Base-by-base conservation (phyloP, 2,797 vertebrate genomes). In the Schizopygopsis malacanthus region DNA sequence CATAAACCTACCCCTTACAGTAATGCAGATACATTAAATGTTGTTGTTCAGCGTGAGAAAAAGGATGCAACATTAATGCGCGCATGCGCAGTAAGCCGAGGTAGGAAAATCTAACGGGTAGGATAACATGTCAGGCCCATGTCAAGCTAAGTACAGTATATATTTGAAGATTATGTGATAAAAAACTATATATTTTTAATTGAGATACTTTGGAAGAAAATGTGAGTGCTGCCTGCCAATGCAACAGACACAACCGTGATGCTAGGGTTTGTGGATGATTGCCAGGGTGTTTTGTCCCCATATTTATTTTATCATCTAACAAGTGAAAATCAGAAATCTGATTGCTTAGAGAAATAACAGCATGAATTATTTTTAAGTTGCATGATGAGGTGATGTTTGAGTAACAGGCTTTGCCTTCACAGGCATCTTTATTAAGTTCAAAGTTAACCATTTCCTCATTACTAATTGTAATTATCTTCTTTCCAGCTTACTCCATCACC, bases 401-500 rank as follows among this genome's bases (percentile, higher is more conserved):
- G 5, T 71, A 43, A 71, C 5, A 43, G 39, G 5, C 22, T 43
- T 71, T 73, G 71, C 15, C 8, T 76, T 52, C 16, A 20, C 11
- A 77, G 8, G 50, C 18, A 41, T 41, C 11, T n/a, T 18, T 59
- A 25, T 33, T 39, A 80, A 50, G 13, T 52, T 33, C 20, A 52
- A 37, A 41, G 11, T 15, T 69, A 61, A 69, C 28, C 45, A 59
- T 11, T 15, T 54, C 43, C 7, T 70, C 20, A 39, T 71, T 71
- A 3, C 15, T 25, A 25, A 10, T 61, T 61, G 43, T 39, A 79
- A 37, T 61, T 20, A 16, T 28, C 39, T 79, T 45, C n/a, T 61
- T 69, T 56, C 63, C 73, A 84, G 63, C n/a, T 56, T 43, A 83
- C 39, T 65, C 59, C 59, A 20, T 37, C 59, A 18, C 20, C 72